Base-by-base conservation (phyloP, 2,113 vertebrate genomes). In the Pelecanoides urinatrix region DNA sequence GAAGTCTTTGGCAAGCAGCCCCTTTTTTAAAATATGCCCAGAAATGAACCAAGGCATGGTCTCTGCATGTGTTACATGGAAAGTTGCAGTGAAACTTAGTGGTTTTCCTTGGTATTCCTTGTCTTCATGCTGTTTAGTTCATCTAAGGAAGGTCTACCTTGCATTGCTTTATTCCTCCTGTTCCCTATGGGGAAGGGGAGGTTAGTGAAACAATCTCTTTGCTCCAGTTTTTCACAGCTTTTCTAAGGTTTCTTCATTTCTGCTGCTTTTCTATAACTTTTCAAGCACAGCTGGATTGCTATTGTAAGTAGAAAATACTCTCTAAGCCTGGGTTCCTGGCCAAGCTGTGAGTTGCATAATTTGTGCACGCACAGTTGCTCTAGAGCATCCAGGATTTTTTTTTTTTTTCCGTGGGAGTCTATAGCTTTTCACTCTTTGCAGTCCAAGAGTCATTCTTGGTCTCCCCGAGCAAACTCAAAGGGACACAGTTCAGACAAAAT, bases 221-320 rank as follows among this genome's bases (percentile, higher is more conserved):
- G 25, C 45, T 78, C 42, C 42, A 40, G 11, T 92, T 85, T 96
- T 88, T 75, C 68, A 71, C 50, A 66, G 40, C 13, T 76, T 85
- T 94, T 87, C 42, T 72, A 30, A 91, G 53, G 26, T 85, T 94
- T 87, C 81, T 73, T 65, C 17, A 23, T 74, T 95, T 84, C 90
- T 88, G 42, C 23, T 78, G 52, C 30, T 84, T 68, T 95, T 93
- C 72, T 4, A 0, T 75, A 74, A 50, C 62, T 90, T 76, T 95
- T 77, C 65, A 76, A 87, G 70, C 84, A 86, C 53, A 89, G 71
- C 53, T 94, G 84, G 74, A 44, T 63, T 89, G 61, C 89, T 94
- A 78, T 91, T 88, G 18, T 82, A 70, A 73, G n/a, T 50, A 79
- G 79, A 92, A 91, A 90, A 93, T 79, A 49, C 91, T 94, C 73